A percentile compares a stretch with the other conserved stretches of the same genome.
phyloP scores from a whole-genome alignment of 2,113 vertebrate species.

The Peromyscus californicus region DNA sequence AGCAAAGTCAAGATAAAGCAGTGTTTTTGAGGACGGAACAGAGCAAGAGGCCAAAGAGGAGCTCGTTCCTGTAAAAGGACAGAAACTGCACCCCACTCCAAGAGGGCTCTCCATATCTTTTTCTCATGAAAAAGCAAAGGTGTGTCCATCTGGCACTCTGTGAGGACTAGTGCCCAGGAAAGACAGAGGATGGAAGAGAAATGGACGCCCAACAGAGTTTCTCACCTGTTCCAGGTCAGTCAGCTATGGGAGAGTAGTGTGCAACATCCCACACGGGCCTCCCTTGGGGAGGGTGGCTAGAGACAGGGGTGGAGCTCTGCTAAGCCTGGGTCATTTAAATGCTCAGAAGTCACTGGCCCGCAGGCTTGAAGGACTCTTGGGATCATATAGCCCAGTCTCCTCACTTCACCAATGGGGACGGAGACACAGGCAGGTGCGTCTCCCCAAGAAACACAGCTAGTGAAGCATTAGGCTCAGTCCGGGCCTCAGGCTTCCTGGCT shows the following conservation, averaged over 20 bases:
- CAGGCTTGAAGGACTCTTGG: not conserved
- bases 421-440: not conserved
- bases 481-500: not conserved
- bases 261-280: not conserved
- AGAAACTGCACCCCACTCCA: not conserved
- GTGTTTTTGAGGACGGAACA: not conserved
- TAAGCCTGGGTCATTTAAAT: not conserved
- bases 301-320: no score
- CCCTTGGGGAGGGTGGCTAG: not conserved
- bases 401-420: not conserved
- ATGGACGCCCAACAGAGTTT: not conserved
- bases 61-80: not conserved
- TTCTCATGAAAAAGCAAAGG: not conserved
- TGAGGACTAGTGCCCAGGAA: not conserved
- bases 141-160: not conserved
- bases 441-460: not conserved
- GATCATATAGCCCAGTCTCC: not conserved
- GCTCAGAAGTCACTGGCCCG: not conserved
- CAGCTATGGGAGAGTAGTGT: not conserved
- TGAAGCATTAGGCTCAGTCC: not conserved
- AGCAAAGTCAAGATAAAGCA: not conserved
- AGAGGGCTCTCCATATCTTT: not conserved
- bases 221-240: not conserved
- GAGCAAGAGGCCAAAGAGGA: not conserved
- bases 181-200: not conserved